Evolutionary conservation across 30 jellyfish, hydroid and myxozoan species (phyloP), one percentile per base, ranked within the genome.

Genomic region (Turritopsis rubra): DNA sequence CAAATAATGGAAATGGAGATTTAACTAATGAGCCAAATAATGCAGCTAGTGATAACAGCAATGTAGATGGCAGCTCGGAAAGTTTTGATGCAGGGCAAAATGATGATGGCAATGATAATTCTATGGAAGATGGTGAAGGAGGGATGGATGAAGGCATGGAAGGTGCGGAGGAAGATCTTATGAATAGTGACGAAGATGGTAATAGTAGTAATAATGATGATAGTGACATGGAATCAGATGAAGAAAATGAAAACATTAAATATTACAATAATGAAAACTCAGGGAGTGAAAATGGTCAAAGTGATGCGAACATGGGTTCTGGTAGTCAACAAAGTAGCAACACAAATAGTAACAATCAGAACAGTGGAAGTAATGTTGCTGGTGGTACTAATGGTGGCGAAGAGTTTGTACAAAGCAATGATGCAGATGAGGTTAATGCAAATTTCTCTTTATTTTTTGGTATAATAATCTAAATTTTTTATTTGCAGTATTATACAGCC

Each of bases 121-220:
- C 30, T n/a, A 68, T 27, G 30, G 77, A 68, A 21, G 77, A 68
- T 21, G 77, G 77, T 68, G 77, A 68, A 8, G 77, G 30, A 27
- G 77, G 77, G 30, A 68, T 27, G 30, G 77, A 68, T 68, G 77
- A 68, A 19, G 77, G 77, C 19, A 68, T 68, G 77, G 77, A 68
- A 68, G 77, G 77, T 68, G 77, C 77, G 9, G 77, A 68, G 19
- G 53, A 28, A 13, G 77, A 68, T 68, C 30, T 68, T 23, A 19
- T 68, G 77, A 73, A 23, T 41, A 81, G 74, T 21, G 75, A 87
- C 52, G 86, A 52, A 16, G 89, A 28, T 21, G 89, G 73, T 0
- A 80, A 26, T 78, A 27, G 9, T 19, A 27, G 17, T 7, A 53
- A 53, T 20, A 60, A 52, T n/a, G 54, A 79, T 19, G 72, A 79